Base-by-base conservation (phyloP, 1,140 invertebrate species). In the Magallana angulata region DNA sequence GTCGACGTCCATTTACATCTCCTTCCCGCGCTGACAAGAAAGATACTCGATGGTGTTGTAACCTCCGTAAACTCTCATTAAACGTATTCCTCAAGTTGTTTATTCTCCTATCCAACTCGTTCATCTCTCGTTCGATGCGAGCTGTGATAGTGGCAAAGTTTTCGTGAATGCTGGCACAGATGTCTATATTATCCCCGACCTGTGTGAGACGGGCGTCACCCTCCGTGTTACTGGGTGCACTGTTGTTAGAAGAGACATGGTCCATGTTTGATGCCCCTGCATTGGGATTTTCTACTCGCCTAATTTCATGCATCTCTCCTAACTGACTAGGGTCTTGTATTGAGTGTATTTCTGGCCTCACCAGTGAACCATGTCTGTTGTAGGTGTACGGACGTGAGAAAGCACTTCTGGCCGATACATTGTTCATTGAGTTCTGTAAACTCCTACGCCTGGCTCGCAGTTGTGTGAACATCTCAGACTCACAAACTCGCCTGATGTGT, bases 41-140 rank as follows among this genome's bases (percentile, higher is more conserved):
- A 16, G 88, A 76, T 12, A 85, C 85, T 83, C 90, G 24, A 68
- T 91, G 88, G 18, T 90, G 88, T n/a, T 91, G 88, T 24, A 92
- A 85, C 14, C 87, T 85, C 82, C 88, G 48, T 24, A 92, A 83
- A 87, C 90, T 90, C 64, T 91, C 87, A 48, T 90, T 90, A 71
- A 91, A 91, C 58, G 84, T 92, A 36, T 92, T 89, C 36, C 91
- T 81, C 80, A 93, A 81, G 1, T 87, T 89, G 18, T 88, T 91
- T 60, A 93, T 91, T 64, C 92, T 89, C 1, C 89, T 81, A 85
- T 92, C 90, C 30, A 93, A 71, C 80, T 91, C 90, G 16, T 89
- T 90, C 89, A 93, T 91, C 85, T 92, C 91, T 11, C 90, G 82
- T 71, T 92, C 90, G 24, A 92, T 87, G 30, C 90, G 87, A 7